phyloP scores from a whole-genome alignment of 2,797 vertebrate genomes.

The Momotus momota region DNA sequence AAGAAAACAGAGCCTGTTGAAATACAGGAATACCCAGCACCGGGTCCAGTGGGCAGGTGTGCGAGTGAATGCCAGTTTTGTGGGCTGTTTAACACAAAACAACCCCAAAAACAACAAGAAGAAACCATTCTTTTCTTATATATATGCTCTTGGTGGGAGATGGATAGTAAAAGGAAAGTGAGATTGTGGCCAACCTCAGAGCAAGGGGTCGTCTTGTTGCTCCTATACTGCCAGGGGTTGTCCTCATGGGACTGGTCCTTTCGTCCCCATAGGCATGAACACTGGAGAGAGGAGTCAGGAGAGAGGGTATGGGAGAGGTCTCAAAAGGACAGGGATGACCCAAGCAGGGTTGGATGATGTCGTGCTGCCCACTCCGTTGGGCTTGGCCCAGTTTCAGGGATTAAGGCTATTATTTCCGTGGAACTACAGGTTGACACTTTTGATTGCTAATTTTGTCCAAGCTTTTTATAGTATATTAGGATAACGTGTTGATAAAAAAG shows the following conservation, averaged over 20 bases:
- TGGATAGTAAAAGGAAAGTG: not conserved
- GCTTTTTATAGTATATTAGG: not conserved
- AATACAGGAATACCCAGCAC: not conserved
- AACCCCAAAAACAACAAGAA: not conserved
- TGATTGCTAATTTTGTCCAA: not conserved
- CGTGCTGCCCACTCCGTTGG: accelerated
- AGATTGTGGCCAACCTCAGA: not conserved
- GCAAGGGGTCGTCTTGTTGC: not conserved
- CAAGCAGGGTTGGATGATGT: not conserved
- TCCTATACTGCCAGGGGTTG: not conserved
- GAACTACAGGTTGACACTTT: not conserved
- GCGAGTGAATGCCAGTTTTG: not conserved
- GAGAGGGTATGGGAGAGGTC: not conserved
- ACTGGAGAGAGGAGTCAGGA: accelerated
- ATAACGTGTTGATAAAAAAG: not conserved
- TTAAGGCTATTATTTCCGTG: not conserved
- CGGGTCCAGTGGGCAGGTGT: not conserved
- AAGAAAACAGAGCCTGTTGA: not conserved
- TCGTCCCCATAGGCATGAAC: accelerated
- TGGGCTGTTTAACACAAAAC: not conserved
- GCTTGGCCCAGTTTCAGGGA: not conserved
- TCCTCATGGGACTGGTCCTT: accelerated
- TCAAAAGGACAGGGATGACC: not conserved
- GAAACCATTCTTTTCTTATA: accelerated
- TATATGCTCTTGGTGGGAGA: not conserved